Conservation (phyloP, 2,888 invertebrate genomes). For the Macrophya annulata region DNA sequence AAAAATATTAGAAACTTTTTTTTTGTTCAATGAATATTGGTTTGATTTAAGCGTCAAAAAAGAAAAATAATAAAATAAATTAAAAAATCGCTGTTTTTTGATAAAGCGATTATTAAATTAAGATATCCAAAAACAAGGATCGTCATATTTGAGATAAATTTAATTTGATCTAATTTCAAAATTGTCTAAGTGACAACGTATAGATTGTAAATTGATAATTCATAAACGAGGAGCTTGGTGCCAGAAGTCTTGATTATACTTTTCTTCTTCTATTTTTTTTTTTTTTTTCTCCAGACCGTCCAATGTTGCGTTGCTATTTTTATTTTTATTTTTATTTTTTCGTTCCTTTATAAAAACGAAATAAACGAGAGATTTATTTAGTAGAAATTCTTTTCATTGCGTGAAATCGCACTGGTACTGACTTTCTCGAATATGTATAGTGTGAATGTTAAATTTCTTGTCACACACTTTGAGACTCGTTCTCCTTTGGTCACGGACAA, state of each 20-base stretch:
- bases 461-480: neutral
- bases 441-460: neutral
- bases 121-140: slow-evolving; percentile 19
- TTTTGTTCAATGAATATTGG: neutral
- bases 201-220: neutral
- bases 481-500: neutral
- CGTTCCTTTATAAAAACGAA: neutral
- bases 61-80: too few species aligned
- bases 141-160: slow-evolving; percentile 57
- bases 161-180: slow-evolving; percentile 61
- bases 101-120: neutral
- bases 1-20: neutral
- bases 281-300: neutral
- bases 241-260: neutral
- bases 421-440: slow-evolving; percentile 24
- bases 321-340: neutral
- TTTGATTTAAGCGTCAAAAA: neutral
- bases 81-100: neutral
- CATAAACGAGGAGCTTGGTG: neutral
- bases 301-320: neutral
- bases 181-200: neutral
- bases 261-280: neutral
- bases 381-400: neutral
- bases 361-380: neutral
- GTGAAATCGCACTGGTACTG: neutral